Base-by-base conservation (phyloP, 1,140 invertebrate species). In the Chironomus striatipennis region DNA sequence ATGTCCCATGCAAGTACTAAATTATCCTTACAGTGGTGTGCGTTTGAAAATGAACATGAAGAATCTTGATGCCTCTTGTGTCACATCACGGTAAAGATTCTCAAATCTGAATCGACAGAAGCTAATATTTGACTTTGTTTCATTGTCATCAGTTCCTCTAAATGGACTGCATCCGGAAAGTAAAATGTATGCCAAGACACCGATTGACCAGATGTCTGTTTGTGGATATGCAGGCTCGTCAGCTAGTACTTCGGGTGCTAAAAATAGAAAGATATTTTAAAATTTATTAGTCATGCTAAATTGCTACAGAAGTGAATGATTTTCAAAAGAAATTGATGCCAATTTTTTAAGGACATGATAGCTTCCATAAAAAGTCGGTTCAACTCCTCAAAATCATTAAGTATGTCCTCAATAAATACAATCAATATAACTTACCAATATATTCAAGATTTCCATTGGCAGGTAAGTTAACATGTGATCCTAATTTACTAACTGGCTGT, bases 151-250 rank as follows among this genome's bases (percentile, higher is more conserved):
- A 21, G 86, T 85, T 6, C 94, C 96, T 73, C 87, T 85, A 89
- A 98, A 99, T 43, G 98, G 96, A 43, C 96, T 94, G 9, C 89
- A 89, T 9, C 98, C 98, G 12, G 95, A 97, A 43, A 99, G 83
- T 81, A 99, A 85, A n/a, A 98, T 86, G 84, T 99, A 99, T 1
- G 93, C 87, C 0, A 99, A 84, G 6, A 96, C 93, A 21, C 95
- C 98, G 21, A 99, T 85, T 73, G 92, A 92, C 98, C 98, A 99
- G 77, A 99, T 91, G 83, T 99, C 98, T 34, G 93, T 94, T 80
- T 96, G 92, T 3, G 91, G 91, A 80, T 89, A 92, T 7, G 94
- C 91, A 15, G 90, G 87, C 82, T 94, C 91, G 78, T 96, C 93
- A 79, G 90, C 90, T 34, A 98, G 83, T 74, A 98, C 88, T 84